phyloP scores from a whole-genome alignment of 2,113 vertebrate genomes.

The Ochotona princeps region DNA sequence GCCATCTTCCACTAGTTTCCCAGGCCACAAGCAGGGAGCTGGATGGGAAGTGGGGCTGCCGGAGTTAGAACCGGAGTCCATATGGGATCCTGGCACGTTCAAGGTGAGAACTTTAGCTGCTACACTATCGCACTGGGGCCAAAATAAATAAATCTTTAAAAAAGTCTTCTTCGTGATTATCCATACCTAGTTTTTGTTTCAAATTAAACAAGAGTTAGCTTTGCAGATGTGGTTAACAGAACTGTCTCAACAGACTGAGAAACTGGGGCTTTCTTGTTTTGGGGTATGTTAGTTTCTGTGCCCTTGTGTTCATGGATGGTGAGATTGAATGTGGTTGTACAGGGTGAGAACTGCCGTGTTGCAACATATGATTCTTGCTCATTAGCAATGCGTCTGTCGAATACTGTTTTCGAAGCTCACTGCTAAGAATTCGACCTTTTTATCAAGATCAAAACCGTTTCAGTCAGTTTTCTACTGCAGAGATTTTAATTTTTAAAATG shows the following conservation, averaged over 20 bases:
- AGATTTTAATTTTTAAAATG: neutral
- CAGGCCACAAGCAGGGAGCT: no score
- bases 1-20: no score
- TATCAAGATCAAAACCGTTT: neutral
- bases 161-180: neutral
- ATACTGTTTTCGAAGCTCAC: conserved; percentile 43
- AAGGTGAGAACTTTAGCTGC: no score
- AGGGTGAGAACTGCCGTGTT: conserved; percentile 78
- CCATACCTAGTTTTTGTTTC: neutral
- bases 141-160: no score
- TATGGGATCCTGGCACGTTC: no score
- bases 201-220: neutral
- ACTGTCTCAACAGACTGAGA: neutral
- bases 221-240: neutral
- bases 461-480: conserved; percentile 25
- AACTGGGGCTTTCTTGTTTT: neutral
- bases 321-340: conserved; percentile 71
- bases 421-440: neutral
- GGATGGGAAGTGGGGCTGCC: no score
- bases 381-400: conserved; percentile 16
- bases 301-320: neutral
- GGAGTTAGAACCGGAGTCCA: no score
- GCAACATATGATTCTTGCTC: neutral
- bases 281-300: neutral
- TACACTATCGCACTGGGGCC: no score